Base-by-base conservation (phyloP, 2,797 vertebrate species). In the Antrozous pallidus region DNA sequence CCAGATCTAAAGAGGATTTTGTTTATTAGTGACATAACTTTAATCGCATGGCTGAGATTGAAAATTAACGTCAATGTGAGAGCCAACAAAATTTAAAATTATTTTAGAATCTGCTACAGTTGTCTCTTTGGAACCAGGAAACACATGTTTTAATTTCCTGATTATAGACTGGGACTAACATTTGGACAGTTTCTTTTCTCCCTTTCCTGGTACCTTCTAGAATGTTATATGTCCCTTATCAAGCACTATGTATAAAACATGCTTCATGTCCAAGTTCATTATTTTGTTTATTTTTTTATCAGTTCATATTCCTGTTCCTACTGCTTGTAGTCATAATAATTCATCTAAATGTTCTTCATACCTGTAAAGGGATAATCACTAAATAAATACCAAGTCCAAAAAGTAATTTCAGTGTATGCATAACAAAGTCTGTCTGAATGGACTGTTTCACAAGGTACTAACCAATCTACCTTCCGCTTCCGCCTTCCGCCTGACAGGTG, bases 401-500 rank as follows among this genome's bases (percentile, higher is more conserved):
- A 83, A 58, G 26, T n/a, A 54, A 12, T 56, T 65, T 61, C n/a
- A 26, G 6, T 84, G 45, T 90, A 20, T 33, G 7, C 8, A 6
- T 31, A 24, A 56, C 56, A 45, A 71, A 65, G 28, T 10, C 33
- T 42, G 2, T 79, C 24, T 51, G 85, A 94, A 88, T 36, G 0
- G 1, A 12, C 51, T 8, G 9, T 88, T 85, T 80, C 56, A 26
- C 71, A 26, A 6, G 28, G 33, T 54, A n/a, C 4, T 75, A 31
- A 28, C n/a, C 61, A 3, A 36, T 54, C 31, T 24, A 0, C 51
- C 28, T 80, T 80, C 47, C 28, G 0, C 22, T 70, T 42, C 36
- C 3, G 2, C 18, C 51, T 61, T 14, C 95, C 77, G 51, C n/a
- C 51, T 70, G 40, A 47, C 96, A 99, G 99, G 88, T 99, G 99